Conservation (phyloP, 2,113 vertebrate genomes). For the Cyanoderma ruficeps region DNA sequence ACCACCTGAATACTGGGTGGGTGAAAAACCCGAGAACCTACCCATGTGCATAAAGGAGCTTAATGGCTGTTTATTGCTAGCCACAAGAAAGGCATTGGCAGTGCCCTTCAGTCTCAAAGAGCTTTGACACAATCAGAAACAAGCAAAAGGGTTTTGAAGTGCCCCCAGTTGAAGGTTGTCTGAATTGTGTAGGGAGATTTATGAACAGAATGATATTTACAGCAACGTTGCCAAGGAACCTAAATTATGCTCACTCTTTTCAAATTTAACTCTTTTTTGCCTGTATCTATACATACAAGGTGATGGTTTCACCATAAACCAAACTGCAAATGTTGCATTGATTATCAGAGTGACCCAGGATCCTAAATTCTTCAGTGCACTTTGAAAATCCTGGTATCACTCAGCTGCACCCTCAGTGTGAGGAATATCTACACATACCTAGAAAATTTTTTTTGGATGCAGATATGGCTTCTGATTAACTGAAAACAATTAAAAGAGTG, state of each 20-base stretch:
- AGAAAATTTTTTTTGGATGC: neutral
- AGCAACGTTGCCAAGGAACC: neutral
- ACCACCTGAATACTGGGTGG: too few species aligned
- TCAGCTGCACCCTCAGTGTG: neutral
- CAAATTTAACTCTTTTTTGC: neutral
- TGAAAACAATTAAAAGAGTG: neutral
- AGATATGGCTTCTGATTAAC: neutral
- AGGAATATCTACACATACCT: neutral
- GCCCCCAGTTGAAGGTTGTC: neutral
- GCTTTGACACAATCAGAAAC: neutral
- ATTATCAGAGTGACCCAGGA: neutral
- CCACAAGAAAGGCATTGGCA: neutral
- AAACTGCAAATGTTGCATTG: neutral
- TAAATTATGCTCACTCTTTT: neutral
- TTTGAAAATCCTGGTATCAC: neutral
- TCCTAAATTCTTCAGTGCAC: neutral
- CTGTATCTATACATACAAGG: neutral
- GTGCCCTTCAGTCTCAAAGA: neutral
- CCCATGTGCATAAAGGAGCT: neutral
- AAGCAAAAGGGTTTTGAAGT: neutral
- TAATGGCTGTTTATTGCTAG: neutral
- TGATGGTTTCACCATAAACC: neutral
- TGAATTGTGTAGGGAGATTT: neutral
- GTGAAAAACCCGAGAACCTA: neutral
- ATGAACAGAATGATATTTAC: neutral